These are phyloP conservation scores for Ips typographus DNA, from an alignment of 1,140 invertebrate genomes.

Conservation along the genomic window DNA sequence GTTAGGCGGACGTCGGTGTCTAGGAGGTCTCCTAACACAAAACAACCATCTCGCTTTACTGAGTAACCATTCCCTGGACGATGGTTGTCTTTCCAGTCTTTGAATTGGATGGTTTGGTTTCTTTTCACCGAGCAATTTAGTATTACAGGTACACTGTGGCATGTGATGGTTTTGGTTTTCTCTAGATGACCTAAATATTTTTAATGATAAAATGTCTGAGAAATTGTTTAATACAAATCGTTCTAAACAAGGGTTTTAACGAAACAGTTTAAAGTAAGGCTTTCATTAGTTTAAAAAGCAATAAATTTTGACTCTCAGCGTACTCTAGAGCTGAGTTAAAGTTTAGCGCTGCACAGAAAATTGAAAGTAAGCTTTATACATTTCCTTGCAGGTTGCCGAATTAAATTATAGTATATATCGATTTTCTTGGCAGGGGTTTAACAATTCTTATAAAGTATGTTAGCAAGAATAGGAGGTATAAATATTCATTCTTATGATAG, in stretches of 20 bases:
- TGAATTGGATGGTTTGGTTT: slow-evolving; percentile 41
- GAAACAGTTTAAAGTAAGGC: background rate
- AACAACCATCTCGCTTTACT: slow-evolving; percentile 55
- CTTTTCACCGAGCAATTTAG: slow-evolving; percentile 56
- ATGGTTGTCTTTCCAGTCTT: slow-evolving; percentile 47
- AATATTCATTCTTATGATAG: no score
- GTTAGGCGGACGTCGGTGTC: slow-evolving; percentile 52
- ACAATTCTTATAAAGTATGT: no score
- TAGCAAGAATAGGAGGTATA: no score
- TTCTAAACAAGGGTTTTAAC: no score
- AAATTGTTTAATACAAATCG: background rate
- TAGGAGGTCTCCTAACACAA: slow-evolving; percentile 47
- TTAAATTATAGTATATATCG: no score
- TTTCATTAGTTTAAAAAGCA: background rate
- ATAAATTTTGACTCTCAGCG: no score
- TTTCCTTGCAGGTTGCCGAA: no score
- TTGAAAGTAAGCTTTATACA: no score
- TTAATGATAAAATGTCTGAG: background rate
- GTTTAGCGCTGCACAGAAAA: no score
- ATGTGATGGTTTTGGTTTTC: slow-evolving; percentile 63
- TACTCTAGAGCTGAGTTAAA: no score
- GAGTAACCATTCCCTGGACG: slow-evolving; percentile 54
- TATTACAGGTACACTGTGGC: slow-evolving; percentile 70
- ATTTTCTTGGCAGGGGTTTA: no score
- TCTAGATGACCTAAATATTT: slow-evolving; percentile 59